A percentile compares a stretch with the other conserved stretches of the same genome.
Evolutionary conservation across 2,888 invertebrate species (phyloP).

Genomic region (Neoscelio sp.): DNA sequence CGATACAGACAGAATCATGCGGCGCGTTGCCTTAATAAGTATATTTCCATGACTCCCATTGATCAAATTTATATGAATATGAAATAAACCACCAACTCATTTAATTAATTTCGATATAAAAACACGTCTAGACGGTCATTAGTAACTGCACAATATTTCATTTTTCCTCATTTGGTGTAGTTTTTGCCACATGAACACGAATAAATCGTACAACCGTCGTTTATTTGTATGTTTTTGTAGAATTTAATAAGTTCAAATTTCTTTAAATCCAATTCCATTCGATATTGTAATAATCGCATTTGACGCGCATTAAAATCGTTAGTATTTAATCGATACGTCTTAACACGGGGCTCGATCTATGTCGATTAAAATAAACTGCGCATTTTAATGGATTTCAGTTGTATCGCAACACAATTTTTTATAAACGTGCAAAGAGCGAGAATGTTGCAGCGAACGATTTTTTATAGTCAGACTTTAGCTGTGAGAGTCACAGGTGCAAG

Average conservation of each 20-base stretch:
- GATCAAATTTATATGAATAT: conserved; percentile 15
- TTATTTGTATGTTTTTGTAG: conserved; percentile 15
- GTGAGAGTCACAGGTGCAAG: conserved; percentile 76
- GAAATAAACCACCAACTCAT: conserved; percentile 20
- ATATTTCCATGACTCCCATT: conserved; percentile 12
- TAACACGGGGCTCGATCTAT: too few species aligned
- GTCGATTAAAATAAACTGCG: too few species aligned
- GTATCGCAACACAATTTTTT: too few species aligned
- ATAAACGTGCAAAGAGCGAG: not conserved
- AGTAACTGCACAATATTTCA: conserved; percentile 17
- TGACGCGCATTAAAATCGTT: too few species aligned
- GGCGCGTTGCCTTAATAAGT: too few species aligned
- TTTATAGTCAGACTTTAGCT: conserved; percentile 52
- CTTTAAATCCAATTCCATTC: too few species aligned
- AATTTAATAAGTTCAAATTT: too few species aligned
- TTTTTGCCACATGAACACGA: conserved; percentile 18
- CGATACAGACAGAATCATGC: too few species aligned
- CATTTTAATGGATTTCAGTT: too few species aligned
- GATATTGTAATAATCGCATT: too few species aligned
- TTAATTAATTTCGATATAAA: conserved; percentile 31
- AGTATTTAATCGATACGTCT: too few species aligned
- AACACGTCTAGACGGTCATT: conserved; percentile 41
- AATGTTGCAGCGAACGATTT: conserved; percentile 14
- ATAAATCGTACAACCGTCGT: conserved; percentile 19
- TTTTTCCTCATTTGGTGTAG: conserved; percentile 17